A percentile compares a stretch with the other conserved stretches of the same genome.
These are phyloP conservation scores for Pogoniulus pusillus DNA, from an alignment of 2,797 vertebrate species.

Conservation along the genomic window DNA sequence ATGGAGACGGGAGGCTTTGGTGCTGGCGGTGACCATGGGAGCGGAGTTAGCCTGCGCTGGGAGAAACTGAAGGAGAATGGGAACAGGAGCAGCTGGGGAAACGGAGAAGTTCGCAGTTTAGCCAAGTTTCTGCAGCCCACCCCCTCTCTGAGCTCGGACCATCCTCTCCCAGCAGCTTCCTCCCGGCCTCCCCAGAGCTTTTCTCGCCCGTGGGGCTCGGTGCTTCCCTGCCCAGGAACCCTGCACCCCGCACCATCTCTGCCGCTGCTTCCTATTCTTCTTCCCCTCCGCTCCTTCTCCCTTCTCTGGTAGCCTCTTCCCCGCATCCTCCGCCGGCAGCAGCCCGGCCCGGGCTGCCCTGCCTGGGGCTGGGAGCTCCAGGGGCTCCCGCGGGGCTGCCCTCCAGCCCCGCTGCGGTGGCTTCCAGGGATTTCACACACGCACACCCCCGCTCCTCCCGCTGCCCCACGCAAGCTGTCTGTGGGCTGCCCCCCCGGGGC, in stretches of 20 bases:
- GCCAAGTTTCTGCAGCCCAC: conserved; percentile 48
- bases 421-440: not conserved
- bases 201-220: not conserved
- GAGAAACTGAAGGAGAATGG: not conserved
- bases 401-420: not conserved
- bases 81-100: not conserved
- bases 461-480: not conserved
- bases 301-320: not conserved
- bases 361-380: not conserved
- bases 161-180: conserved; percentile 18
- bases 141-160: not conserved
- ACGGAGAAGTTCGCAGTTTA: conserved; percentile 56
- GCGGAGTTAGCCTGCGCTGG: conserved; percentile 19
- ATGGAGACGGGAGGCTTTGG: conserved; percentile 38
- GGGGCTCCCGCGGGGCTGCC: not conserved
- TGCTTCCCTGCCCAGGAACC: not conserved
- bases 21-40: conserved; percentile 38
- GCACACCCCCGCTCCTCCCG: too few species aligned
- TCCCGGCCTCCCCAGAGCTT: conserved; percentile 1
- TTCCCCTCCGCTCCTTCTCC: not conserved
- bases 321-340: not conserved
- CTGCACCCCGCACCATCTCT: not conserved
- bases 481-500: not conserved
- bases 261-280: not conserved
- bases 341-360: not conserved